Percentiles rank a stretch among this genome's conserved stretches.
Conservation (phyloP, 2,113 vertebrate genomes). For the Entelurus aequoreus region DNA sequence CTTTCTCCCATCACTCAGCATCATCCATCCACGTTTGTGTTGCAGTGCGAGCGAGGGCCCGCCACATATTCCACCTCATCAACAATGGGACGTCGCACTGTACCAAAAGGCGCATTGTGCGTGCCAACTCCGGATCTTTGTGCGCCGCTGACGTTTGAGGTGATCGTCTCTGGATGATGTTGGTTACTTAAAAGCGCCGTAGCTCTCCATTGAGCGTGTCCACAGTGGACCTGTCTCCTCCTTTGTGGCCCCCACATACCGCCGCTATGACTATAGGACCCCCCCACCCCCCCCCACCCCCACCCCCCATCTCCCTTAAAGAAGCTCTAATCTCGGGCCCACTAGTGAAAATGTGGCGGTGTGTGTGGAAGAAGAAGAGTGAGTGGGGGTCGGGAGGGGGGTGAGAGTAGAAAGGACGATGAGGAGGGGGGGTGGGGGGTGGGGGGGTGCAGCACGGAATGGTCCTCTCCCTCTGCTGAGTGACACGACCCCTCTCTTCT, state of each 20-base stretch:
- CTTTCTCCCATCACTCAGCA: conserved; percentile 47
- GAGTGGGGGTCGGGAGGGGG: conserved; percentile 57
- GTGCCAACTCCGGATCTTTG: too few relatives aligned
- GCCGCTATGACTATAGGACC: conserved; percentile 66
- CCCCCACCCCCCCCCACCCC: conserved; percentile 45
- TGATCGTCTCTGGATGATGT: conserved; percentile 14
- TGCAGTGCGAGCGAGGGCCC: too few relatives aligned
- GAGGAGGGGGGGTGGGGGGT: conserved; percentile 29
- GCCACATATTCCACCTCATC: too few relatives aligned
- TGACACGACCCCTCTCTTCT: conserved; percentile 77
- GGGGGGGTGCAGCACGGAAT: conserved; percentile 53
- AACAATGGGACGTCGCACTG: too few relatives aligned
- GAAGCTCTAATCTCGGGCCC: conserved; percentile 70
- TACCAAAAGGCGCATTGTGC: too few relatives aligned
- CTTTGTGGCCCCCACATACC: conserved; percentile 69
- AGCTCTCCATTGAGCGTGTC: conserved; percentile 12
- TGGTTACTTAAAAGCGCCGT: background rate
- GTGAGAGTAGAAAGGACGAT: conserved; percentile 31
- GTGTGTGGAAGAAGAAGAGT: conserved; percentile 36
- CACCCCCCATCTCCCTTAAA: conserved; percentile 37
- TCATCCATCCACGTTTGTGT: conserved; percentile 58
- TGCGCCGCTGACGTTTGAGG: background rate
- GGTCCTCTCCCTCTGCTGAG: conserved; percentile 73
- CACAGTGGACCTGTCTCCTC: conserved; percentile 57
- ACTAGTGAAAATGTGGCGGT: conserved; percentile 47